Percentiles rank a stretch among this genome's conserved stretches.
Conservation (phyloP, 2,888 invertebrate genomes). For the Scelioninae gen. 2 region DNA sequence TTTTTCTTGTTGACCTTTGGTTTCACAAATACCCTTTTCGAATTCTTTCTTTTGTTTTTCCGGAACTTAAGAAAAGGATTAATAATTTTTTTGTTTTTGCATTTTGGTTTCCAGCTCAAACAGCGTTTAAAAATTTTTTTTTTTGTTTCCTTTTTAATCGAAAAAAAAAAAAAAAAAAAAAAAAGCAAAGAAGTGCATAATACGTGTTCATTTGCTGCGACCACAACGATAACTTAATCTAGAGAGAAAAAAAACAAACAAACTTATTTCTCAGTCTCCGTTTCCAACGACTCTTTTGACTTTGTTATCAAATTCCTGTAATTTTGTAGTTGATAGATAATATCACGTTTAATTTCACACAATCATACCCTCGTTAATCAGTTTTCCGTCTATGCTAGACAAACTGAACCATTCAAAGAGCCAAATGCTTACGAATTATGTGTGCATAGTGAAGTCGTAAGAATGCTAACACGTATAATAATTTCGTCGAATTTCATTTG, state of each 20-base stretch:
- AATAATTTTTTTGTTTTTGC: no score
- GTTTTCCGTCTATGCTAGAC: slow-evolving; percentile 34
- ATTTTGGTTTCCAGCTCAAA: background rate
- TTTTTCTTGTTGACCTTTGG: no score
- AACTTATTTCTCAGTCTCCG: slow-evolving; percentile 10
- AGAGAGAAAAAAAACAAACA: slow-evolving; percentile 24
- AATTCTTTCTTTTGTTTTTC: no score
- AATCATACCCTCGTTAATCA: slow-evolving; percentile 10
- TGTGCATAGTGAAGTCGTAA: slow-evolving; percentile 58
- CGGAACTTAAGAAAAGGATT: no score
- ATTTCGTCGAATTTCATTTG: slow-evolving; percentile 73
- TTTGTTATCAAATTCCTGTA: slow-evolving; percentile 24
- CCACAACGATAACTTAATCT: slow-evolving; percentile 63
- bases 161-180: no score
- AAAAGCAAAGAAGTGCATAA: slow-evolving; percentile 63
- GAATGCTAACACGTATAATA: slow-evolving; percentile 46
- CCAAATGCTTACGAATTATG: slow-evolving; percentile 56
- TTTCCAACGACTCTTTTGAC: slow-evolving; percentile 42
- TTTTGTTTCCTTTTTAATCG: slow-evolving; percentile 32
- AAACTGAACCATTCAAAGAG: slow-evolving; percentile 37
- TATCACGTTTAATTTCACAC: slow-evolving; percentile 16
- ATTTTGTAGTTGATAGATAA: slow-evolving; percentile 14
- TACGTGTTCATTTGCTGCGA: slow-evolving; percentile 73
- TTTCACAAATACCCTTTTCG: no score
- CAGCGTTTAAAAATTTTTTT: slow-evolving; percentile 1